Base-by-base conservation (phyloP, 1,140 invertebrate species). In the Telenomus remus region DNA sequence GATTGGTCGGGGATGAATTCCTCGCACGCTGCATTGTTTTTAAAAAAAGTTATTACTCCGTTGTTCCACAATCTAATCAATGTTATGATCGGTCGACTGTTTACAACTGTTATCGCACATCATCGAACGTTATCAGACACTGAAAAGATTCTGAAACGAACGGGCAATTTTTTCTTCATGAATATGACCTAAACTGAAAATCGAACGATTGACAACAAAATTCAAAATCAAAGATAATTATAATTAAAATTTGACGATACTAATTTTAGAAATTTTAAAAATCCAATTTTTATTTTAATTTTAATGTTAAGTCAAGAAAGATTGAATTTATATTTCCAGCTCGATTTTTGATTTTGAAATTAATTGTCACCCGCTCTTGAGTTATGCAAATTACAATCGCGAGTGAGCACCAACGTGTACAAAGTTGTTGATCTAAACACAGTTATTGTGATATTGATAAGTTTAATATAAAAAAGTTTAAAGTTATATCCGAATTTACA, bases 401-500 rank as follows among this genome's bases (percentile, higher is more conserved):
- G 65, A 59, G 27, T 48, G 39, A 55, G 63, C 46, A 73, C 42
- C 51, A 50, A 60, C 49, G 55, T 68, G 6, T 27, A 27, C 19
- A 27, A 27, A 27, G 19, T 27, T 27, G 19, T 27, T 27, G 2
- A 27, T 27, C 19, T 27, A 27, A 27, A 27, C 19, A 27, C 19
- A 27, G 19, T 27, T 27, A 27, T 27, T 27, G 19, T 27, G 19
- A 27, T 27, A 27, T 6, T 27, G 19, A 27, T 27, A 27, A 27
- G n/a, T 27, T 27, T 27, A 27, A 27, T 27, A 27, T 27, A 27
- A 27, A 27, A 27, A n/a, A n/a, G n/a, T 27, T 27, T 27, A 27
- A 60, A 50, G 48, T 48, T 51, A 64, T 86, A 87, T 85, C 86
- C 86, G 86, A 86, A 86, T 85, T 86, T 87, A 87, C 86, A 87